Evolutionary conservation across 1,140 invertebrate species (phyloP), one percentile per base, ranked within the genome.

Genomic region (Physella acuta): DNA sequence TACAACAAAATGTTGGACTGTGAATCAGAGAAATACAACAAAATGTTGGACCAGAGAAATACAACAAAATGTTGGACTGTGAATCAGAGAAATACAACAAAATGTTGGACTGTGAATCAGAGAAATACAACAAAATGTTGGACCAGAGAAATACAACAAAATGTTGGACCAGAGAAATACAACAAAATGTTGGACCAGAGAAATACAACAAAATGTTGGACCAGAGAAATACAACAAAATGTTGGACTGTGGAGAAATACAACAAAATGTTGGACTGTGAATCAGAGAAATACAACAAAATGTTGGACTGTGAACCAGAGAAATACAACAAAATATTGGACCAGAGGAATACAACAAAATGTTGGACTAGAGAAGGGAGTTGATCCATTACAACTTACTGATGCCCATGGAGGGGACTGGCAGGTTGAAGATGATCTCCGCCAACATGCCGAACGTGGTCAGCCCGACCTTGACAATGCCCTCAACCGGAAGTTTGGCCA

Each of bases 21-120:
- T 64, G 62, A n/a, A n/a, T n/a, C n/a, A n/a, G 62, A 64, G 3
- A 30, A 33, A 34, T 1, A 58, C 2, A n/a, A 31, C 24, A 65
- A 64, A 31, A 63, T 60, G 11, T 31, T 4, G 8, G 17, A 31
- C 28, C 20, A 8, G 28, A 24, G 28, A 55, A 30, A 55, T 24
- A 55, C 11, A 30, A 55, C 28, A 55, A 55, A 24, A 55, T 55
- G n/a, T n/a, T n/a, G n/a, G n/a, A 88, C 52, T 26, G 82, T 85
- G 73, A 88, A 88, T 71, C 86, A 86, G 75, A 86, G 84, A 76
- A 84, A 88, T 87, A 88, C 88, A 0, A 86, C 87, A n/a, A 86
- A 85, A 74, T 88, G 88, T 70, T 88, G 88, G 30, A 80, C 82
- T 64, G 62, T 64, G 62, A n/a, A n/a, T n/a, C n/a, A n/a, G 62